Percentiles rank a stretch among this genome's conserved stretches.
These are phyloP conservation scores for Rhizomys pruinosus DNA, from an alignment of 2,113 vertebrate species.

Conservation along the genomic window DNA sequence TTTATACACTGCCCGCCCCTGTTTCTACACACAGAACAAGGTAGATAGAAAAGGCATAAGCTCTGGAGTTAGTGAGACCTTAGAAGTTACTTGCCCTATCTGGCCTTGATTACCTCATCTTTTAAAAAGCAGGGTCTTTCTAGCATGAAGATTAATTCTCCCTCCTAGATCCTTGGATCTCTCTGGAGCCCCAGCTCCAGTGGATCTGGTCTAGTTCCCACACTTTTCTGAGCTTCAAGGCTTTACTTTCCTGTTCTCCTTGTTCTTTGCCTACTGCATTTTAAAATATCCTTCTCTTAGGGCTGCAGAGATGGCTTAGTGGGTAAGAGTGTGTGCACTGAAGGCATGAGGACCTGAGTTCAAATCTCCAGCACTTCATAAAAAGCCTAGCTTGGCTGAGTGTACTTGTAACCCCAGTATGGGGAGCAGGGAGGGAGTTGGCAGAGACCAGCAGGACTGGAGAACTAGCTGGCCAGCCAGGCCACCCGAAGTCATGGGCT, in stretches of 20 bases:
- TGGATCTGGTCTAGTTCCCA: not conserved
- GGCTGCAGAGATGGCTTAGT: too few species aligned
- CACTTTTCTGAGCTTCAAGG: not conserved
- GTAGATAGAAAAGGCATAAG: not conserved
- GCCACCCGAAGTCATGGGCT: too few species aligned
- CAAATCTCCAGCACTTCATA: too few species aligned
- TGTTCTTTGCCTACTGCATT: not conserved
- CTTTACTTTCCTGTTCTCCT: not conserved
- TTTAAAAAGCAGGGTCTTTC: not conserved
- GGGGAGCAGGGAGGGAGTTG: too few species aligned
- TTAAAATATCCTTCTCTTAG: not conserved
- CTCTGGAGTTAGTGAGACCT: not conserved
- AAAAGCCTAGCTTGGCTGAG: too few species aligned
- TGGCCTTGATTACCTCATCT: slow-evolving; percentile 33
- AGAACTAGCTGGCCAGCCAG: too few species aligned
- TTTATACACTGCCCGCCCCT: not conserved
- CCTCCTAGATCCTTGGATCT: not conserved
- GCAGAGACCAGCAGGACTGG: too few species aligned
- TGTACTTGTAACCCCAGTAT: too few species aligned
- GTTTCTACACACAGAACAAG: slow-evolving; percentile 33
- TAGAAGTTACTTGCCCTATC: not conserved
- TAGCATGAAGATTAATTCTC: not conserved
- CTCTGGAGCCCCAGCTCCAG: not conserved
- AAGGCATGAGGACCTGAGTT: too few species aligned
- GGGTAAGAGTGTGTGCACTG: too few species aligned